Conservation (phyloP, 2,113 vertebrate genomes). For the human region DNA sequence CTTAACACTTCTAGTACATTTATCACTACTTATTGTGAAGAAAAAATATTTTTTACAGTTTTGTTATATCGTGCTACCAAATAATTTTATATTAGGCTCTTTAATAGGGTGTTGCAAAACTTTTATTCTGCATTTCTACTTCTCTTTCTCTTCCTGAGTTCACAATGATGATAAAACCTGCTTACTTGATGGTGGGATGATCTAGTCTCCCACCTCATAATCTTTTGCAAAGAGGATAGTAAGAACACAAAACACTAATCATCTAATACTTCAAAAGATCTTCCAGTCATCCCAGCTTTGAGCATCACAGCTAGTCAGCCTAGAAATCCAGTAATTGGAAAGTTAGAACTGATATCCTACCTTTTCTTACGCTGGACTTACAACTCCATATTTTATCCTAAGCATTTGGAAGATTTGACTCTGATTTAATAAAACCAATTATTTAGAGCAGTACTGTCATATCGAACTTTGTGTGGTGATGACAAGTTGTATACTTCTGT, state of each 20-base stretch:
- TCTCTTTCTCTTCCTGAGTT: neutral
- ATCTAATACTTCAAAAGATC: neutral
- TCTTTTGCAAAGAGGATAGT: neutral
- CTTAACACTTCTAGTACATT: neutral
- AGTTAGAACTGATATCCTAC: neutral
- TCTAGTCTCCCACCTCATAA: neutral
- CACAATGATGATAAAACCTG: neutral
- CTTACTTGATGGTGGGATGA: neutral
- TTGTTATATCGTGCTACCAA: neutral
- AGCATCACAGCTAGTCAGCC: neutral
- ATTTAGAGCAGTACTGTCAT: neutral
- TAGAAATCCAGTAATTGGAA: neutral
- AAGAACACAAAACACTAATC: neutral
- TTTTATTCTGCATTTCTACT: neutral
- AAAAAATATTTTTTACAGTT: neutral
- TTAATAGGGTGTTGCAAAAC: neutral
- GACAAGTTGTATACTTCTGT: neutral
- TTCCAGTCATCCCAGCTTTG: neutral
- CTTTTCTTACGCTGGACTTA: neutral
- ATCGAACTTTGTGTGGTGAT: neutral
- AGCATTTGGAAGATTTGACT: neutral
- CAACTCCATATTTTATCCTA: neutral
- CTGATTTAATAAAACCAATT: neutral
- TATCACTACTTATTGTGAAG: neutral
- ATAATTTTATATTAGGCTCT: neutral